phyloP scores from a whole-genome alignment of 2,888 invertebrate species.

The Drosophila rellima region DNA sequence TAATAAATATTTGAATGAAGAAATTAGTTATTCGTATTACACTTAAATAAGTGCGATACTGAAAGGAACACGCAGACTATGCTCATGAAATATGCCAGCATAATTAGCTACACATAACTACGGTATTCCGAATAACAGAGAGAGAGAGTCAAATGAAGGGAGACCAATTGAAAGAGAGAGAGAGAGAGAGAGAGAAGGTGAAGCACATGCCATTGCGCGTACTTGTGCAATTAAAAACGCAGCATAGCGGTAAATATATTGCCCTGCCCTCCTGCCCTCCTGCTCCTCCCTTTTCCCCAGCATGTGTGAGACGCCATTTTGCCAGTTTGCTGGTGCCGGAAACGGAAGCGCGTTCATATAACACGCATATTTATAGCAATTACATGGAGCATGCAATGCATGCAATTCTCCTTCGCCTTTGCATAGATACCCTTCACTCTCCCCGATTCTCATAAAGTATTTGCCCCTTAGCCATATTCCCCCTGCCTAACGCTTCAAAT shows the following conservation, averaged over 20 bases:
- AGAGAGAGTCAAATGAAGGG: background rate
- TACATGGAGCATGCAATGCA: constrained; percentile 17
- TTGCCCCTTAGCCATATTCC: too few relatives aligned
- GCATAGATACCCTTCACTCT: constrained; percentile 2
- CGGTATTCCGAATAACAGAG: background rate
- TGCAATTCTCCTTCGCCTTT: constrained; percentile 9
- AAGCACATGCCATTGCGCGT: constrained; percentile 17
- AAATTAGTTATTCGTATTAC: constrained; percentile 5
- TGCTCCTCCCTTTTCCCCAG: background rate
- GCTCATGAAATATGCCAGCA: constrained; percentile 52
- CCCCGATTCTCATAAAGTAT: background rate
- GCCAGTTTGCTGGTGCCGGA: constrained; percentile 43
- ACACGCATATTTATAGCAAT: constrained; percentile 48
- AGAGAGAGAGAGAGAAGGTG: constrained; percentile 1
- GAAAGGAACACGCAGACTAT: constrained; percentile 19
- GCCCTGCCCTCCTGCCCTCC: background rate
- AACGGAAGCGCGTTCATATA: constrained; percentile 61
- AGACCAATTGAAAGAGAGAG: background rate
- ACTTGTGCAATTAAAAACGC: constrained; percentile 53
- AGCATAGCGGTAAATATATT: constrained; percentile 44
- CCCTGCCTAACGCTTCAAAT: background rate
- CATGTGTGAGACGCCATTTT: constrained; percentile 38
- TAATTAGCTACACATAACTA: constrained; percentile 49
- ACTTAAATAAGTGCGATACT: background rate
- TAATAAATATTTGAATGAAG: background rate